Base-by-base conservation (phyloP, 2,113 vertebrate species). In the Tricholaema leucomelas region DNA sequence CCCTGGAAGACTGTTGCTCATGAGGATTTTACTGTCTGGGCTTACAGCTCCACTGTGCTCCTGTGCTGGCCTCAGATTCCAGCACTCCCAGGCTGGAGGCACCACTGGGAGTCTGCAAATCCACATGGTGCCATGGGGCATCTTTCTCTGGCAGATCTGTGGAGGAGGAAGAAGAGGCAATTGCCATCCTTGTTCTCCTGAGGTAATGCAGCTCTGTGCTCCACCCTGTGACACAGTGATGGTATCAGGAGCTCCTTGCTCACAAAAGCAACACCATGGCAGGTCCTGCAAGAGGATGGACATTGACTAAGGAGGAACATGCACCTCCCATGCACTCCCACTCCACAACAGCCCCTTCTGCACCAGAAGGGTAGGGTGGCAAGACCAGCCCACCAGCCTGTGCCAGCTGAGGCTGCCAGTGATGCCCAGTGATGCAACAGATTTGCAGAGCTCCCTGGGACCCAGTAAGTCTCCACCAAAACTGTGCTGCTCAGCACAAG, bases 11-110 rank as follows among this genome's bases (percentile, higher is more conserved):
- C 3, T 84, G 92, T 73, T 58, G 56, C 16, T 83, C 31, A 9
- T 0, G 1, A 46, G 56, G 55, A 6, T 81, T 75, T 54, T 52
- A 23, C 12, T 35, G 19, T 5, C 15, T 6, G 15, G 28, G 11
- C 12, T 46, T 14, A 44, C 12, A 72, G 60, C 36, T 50, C 58
- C n/a, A 5, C 3, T 46, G 58, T 52, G 55, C 15, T 74, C 23
- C 58, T 56, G 20, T 48, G 52, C 21, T 65, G 59, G 52, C 27
- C 52, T 44, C 12, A 33, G 56, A 30, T 15, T 21, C n/a, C 10
- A 18, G 30, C 6, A 27, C 8, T 76, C 25, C 59, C 48, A 65
- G 40, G 55, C 20, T 64, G 66, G 40, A 11, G 24, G n/a, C 61
- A 31, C 27, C 33, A 12, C 12, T 3, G 4, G 56, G 10, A 67